A percentile compares a stretch with the other conserved stretches of the same genome.
phyloP scores from a whole-genome alignment of 2,113 vertebrate species.

The Solea senegalensis region DNA sequence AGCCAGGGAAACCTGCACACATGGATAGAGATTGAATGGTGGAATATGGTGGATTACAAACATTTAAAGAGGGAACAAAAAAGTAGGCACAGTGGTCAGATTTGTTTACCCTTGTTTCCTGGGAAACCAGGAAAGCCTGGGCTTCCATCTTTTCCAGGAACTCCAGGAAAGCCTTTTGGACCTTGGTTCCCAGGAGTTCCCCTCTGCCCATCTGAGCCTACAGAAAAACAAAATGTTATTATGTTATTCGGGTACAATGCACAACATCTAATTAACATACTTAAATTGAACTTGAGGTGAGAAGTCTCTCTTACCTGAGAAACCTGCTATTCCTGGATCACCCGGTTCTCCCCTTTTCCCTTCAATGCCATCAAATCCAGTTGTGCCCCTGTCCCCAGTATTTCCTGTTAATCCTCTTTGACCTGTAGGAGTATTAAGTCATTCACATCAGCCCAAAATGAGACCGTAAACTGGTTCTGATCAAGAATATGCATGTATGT shows the following conservation, averaged over 20 bases:
- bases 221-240: neutral
- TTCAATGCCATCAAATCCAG: conserved; percentile 86
- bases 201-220: conserved; percentile 86
- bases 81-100: neutral
- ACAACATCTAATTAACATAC: neutral
- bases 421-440: conserved; percentile 54
- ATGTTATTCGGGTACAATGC: neutral
- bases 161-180: conserved; percentile 82
- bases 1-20: conserved; percentile 85
- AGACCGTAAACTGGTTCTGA: neutral
- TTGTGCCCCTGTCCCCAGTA: conserved; percentile 78
- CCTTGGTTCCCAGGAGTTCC: conserved; percentile 88
- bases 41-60: neutral
- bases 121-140: conserved; percentile 81
- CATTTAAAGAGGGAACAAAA: neutral
- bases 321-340: conserved; percentile 80
- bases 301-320: conserved; percentile 73
- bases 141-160: conserved; percentile 82
- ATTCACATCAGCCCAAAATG: conserved; percentile 1
- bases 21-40: conserved; percentile 17
- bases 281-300: neutral
- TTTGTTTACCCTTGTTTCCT: conserved; percentile 85
- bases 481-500: conserved; percentile 1
- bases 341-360: conserved; percentile 85
- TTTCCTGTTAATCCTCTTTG: conserved; percentile 60